Evolutionary conservation across 2,797 vertebrate genomes (phyloP), one percentile per base, ranked within the genome.

Genomic region (Geotrypetes seraphini): DNA sequence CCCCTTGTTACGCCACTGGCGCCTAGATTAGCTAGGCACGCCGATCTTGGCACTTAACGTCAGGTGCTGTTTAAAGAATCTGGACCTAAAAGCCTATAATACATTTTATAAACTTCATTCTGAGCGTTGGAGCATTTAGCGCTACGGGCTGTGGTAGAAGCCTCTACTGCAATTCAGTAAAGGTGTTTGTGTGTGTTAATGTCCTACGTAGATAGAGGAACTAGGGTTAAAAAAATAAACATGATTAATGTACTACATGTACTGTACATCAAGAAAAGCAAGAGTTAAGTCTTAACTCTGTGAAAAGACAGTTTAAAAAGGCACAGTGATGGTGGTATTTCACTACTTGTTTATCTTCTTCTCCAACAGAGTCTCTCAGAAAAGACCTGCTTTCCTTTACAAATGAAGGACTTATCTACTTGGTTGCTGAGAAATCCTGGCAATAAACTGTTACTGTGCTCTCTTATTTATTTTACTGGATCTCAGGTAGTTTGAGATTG

Each of bases 201-300:
- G 16, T 19, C 47, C 50, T 35, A 31, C 25, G 7, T 28, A 12
- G 25, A 12, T 4, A 1, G 4, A 7, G 22, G 43, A 46, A 50
- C 43, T 31, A 9, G 3, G 36, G 5, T 19, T 46, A 39, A 7
- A 21, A 37, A 36, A 28, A 41, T 19, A 14, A 47, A 38, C 17
- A 41, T 4, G 18, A n/a, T n/a, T n/a, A n/a, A n/a, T n/a, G n/a
- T n/a, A n/a, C n/a, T n/a, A n/a, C n/a, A n/a, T n/a, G n/a, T n/a
- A n/a, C 23, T n/a, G n/a, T n/a, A n/a, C 23, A 61, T 53, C 10
- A 13, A 13, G 47, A 51, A 47, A 35, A 54, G 19, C n/a, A 11
- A 1, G 31, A 43, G n/a, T 12, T 36, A 38, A 20, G 6, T 24
- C 4, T 34, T 12, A 16, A 2, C 48, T 31, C 36, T 10, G 35